phyloP scores from a whole-genome alignment of 2,113 vertebrate species.

The Aix galericulata region DNA sequence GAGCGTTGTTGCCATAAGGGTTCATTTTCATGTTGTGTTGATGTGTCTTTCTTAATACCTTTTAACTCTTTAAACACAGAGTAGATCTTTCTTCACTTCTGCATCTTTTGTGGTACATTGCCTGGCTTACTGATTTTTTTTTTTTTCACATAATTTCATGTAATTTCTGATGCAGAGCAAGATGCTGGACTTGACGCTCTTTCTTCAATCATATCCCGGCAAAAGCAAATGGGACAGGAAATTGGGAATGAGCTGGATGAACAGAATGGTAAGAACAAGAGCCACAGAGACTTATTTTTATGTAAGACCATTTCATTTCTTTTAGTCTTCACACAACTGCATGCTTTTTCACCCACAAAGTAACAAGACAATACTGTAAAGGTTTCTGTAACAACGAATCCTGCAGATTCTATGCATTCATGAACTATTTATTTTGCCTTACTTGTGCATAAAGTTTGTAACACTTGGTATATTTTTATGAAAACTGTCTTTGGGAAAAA shows the following conservation, averaged over 20 bases:
- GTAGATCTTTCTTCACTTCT: background rate
- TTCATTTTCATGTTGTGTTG: conserved; percentile 3
- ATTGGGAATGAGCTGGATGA: conserved; percentile 96
- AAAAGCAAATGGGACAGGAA: conserved; percentile 96
- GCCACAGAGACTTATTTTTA: background rate
- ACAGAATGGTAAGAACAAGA: conserved; percentile 88
- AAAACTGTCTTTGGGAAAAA: background rate
- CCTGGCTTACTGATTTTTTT: background rate
- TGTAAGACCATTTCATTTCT: background rate
- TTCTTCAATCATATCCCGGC: conserved; percentile 89
- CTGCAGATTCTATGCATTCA: fast-evolving
- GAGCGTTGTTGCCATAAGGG: background rate
- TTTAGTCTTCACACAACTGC: background rate
- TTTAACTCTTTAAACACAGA: background rate
- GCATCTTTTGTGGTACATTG: background rate
- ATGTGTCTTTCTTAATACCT: background rate
- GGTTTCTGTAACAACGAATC: fast-evolving
- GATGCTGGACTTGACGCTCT: conserved; percentile 94
- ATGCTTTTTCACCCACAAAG: background rate
- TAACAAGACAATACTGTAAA: background rate
- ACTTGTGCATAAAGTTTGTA: fast-evolving
- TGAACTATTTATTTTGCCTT: background rate
- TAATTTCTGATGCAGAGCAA: conserved; percentile 81
- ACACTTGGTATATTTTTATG: background rate
- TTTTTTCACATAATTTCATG: background rate